These are phyloP conservation scores for Arenicola marina DNA, from an alignment of 2,888 invertebrate species.

Conservation along the genomic window DNA sequence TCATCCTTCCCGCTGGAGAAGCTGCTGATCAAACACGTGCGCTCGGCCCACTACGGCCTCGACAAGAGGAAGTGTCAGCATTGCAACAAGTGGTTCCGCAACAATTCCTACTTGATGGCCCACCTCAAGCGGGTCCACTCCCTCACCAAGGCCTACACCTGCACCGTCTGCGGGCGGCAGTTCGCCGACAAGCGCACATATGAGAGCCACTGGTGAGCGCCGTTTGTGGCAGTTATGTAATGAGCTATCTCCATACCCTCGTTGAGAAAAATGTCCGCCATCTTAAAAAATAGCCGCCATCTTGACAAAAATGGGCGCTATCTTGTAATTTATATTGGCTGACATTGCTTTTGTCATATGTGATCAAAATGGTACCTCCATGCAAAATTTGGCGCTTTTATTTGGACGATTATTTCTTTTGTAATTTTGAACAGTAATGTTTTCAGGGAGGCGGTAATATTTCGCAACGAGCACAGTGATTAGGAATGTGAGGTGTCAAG, in stretches of 20 bases:
- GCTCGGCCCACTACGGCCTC: background rate
- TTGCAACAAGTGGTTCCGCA: conserved; percentile 6
- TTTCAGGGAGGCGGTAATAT: background rate
- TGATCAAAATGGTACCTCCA: no score
- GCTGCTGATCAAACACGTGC: conserved; percentile 6
- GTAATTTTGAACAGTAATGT: background rate
- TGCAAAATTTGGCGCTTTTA: no score
- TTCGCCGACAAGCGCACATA: background rate
- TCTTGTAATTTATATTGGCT: no score
- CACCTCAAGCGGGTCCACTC: conserved; percentile 11
- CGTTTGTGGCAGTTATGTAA: background rate
- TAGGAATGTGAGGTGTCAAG: background rate
- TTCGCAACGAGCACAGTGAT: background rate
- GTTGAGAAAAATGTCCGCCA: no score
- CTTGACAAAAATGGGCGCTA: no score
- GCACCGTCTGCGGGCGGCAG: background rate
- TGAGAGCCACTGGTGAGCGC: conserved; percentile 7
- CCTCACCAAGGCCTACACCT: background rate
- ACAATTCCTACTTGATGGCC: conserved; percentile 9
- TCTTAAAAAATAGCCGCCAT: no score
- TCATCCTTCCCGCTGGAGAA: conserved; percentile 1
- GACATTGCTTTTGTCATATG: no score
- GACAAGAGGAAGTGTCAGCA: conserved; percentile 2
- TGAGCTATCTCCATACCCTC: background rate
- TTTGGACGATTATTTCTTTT: no score